Percentiles rank a stretch among this genome's conserved stretches.
Conservation (phyloP, 2,113 vertebrate species). For the Pterocles gutturalis region DNA sequence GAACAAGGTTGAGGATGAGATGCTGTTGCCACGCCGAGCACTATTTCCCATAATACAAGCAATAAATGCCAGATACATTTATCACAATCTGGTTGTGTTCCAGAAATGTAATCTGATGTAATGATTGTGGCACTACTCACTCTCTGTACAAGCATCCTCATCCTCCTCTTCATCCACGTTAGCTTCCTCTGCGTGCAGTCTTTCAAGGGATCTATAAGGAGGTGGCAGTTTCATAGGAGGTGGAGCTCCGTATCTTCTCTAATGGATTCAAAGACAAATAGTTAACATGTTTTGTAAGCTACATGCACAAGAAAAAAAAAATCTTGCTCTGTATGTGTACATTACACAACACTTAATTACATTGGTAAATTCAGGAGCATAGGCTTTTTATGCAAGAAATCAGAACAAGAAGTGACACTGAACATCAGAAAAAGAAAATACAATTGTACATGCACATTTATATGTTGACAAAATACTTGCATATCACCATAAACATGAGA, state of each 20-base stretch:
- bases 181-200: background rate
- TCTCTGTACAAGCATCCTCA: slow-evolving; percentile 49
- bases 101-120: background rate
- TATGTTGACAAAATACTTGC: background rate
- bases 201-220: slow-evolving; percentile 78
- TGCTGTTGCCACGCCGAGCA: background rate
- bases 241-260: slow-evolving; percentile 72
- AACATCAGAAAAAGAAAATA: background rate
- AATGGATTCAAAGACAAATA: slow-evolving; percentile 23
- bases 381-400: background rate
- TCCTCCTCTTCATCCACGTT: slow-evolving; percentile 40
- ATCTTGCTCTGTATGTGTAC: background rate
- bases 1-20: background rate
- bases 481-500: background rate
- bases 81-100: background rate
- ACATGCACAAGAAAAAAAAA: background rate
- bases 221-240: slow-evolving; percentile 89
- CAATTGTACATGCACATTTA: background rate
- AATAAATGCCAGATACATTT: background rate
- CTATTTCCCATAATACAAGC: background rate
- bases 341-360: background rate
- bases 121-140: slow-evolving; percentile 57
- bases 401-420: background rate
- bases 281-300: background rate
- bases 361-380: background rate